A percentile compares a stretch with the other conserved stretches of the same genome.
phyloP scores from a whole-genome alignment of 2,888 invertebrate species.

The Mesorhabditis sp. region DNA sequence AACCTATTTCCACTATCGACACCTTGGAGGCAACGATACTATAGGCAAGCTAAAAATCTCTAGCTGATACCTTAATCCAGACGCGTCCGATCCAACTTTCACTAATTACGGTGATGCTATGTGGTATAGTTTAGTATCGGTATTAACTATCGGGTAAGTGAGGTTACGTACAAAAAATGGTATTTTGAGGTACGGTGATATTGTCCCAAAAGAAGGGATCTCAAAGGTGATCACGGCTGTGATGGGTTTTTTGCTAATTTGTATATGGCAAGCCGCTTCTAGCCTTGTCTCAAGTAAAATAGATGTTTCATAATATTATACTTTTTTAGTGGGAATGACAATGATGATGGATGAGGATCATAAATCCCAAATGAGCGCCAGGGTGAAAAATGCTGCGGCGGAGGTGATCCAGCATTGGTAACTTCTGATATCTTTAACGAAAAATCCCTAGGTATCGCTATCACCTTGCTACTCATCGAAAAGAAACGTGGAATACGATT shows the following conservation, averaged over 20 bases:
- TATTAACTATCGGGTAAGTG: conserved; percentile 36
- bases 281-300: conserved; percentile 47
- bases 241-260: conserved; percentile 39
- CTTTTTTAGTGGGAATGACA: conserved; percentile 24
- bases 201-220: conserved; percentile 38
- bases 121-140: conserved; percentile 49
- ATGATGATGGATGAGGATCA: conserved; percentile 49
- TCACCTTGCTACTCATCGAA: conserved; percentile 27
- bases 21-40: background rate
- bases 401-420: conserved; percentile 47
- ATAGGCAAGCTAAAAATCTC: no score
- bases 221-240: conserved; percentile 48
- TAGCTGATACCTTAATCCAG: no score
- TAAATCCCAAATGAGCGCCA: conserved; percentile 34
- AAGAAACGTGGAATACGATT: conserved; percentile 5
- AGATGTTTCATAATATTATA: no score
- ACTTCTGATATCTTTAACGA: background rate
- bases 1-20: background rate
- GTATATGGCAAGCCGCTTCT: conserved; percentile 43
- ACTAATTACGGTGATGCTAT: conserved; percentile 37
- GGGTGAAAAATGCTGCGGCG: conserved; percentile 41
- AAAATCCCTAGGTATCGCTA: conserved; percentile 18
- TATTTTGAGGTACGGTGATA: conserved; percentile 42
- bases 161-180: background rate
- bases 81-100: conserved; percentile 15